Base-by-base conservation (phyloP, 2,888 invertebrate genomes). In the Troides aeacus region DNA sequence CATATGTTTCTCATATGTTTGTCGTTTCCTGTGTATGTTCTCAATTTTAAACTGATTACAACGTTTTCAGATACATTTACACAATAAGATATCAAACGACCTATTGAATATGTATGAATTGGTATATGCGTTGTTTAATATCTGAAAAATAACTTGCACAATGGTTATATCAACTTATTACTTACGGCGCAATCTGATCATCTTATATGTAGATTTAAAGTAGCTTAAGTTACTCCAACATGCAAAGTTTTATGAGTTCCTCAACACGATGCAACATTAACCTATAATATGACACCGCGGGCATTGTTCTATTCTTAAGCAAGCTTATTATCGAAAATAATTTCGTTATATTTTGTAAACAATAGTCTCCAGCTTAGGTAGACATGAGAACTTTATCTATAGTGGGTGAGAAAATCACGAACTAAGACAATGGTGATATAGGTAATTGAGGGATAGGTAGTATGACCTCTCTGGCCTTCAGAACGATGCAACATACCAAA, bases 391-490 rank as follows among this genome's bases (percentile, higher is more conserved):
- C 61, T 58, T 58, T 36, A 62, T 61, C n/a, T 24, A 57, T 66
- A 64, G 58, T 66, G 67, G 71, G 68, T 71, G 69, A 71, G 75
- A 74, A 71, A 72, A 66, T 71, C 70, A 71, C 72, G 73, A 69
- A 62, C 59, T 69, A 59, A 70, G 63, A 74, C 75, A 75, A 74
- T 74, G 68, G 69, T 71, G 70, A 66, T 69, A 72, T 68, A 64
- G 62, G 72, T 70, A 66, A 66, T 66, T 70, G 69, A 73, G 69
- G 68, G 62, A 72, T 64, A 69, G 57, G 39, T 70, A 58, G 60
- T 59, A 56, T 68, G 66, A 68, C 66, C 64, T 69, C 50, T n/a
- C 39, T 68, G 56, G 60, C 62, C 62, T 59, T 17, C 36, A 62
- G 42, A 53, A 71, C 36, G 65, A 10, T 46, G 5, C 17, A 17